Evolutionary conservation across 1,140 invertebrate species (phyloP).

Genomic region (Drosophila sp.): DNA sequence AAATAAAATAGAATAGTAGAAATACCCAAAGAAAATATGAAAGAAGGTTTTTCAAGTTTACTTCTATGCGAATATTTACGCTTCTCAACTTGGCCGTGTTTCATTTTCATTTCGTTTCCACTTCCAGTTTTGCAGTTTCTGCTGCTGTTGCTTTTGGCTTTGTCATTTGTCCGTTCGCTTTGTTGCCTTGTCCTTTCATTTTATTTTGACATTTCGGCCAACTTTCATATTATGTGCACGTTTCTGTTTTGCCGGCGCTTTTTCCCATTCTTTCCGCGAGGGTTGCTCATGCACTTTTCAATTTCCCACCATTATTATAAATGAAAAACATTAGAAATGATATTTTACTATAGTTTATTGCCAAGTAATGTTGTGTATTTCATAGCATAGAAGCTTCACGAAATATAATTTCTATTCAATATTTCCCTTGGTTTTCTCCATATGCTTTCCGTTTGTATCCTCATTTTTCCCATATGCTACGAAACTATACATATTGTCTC

Average conservation of each 20-base stretch:
- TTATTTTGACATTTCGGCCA: constrained; percentile 62
- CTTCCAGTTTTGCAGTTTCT: no score
- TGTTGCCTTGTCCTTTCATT: constrained; percentile 27
- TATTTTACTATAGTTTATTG: no score
- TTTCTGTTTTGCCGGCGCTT: constrained; percentile 65
- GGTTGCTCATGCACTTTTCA: constrained; percentile 52
- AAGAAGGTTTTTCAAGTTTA: constrained; percentile 74
- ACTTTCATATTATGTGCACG: constrained; percentile 46
- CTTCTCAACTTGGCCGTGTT: constrained; percentile 30
- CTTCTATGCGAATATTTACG: constrained; percentile 63
- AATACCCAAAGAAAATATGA: constrained; percentile 24
- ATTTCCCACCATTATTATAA: background rate
- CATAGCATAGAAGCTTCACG: no score
- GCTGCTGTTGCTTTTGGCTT: constrained; percentile 6
- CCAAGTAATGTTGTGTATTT: no score
- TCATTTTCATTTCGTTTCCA: constrained; percentile 43
- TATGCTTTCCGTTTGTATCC: background rate
- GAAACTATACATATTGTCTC: background rate
- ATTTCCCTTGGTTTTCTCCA: background rate
- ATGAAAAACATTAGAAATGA: no score
- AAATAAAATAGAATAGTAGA: constrained; percentile 2
- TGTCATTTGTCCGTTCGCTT: constrained; percentile 16
- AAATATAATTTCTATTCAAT: background rate
- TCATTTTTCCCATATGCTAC: background rate
- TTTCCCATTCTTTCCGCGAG: constrained; percentile 50